These are phyloP conservation scores for Muscicapa striata DNA, from an alignment of 2,797 vertebrate genomes.

Conservation along the genomic window DNA sequence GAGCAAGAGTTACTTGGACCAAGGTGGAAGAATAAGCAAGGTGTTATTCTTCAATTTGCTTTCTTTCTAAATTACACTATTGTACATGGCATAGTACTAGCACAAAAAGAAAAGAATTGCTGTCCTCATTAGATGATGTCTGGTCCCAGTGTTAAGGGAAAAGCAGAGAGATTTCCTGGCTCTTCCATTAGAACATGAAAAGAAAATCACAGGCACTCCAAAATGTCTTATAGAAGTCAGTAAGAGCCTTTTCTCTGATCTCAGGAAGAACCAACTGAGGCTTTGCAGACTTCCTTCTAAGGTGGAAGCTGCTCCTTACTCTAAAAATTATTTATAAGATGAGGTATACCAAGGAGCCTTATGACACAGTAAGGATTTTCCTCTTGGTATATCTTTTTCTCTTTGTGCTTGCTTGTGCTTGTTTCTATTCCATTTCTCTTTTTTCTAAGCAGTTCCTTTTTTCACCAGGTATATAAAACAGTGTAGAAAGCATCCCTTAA, in stretches of 20 bases:
- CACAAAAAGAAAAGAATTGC: not conserved
- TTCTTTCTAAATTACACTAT: not conserved
- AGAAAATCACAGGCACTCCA: not conserved
- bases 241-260: not conserved
- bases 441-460: not conserved
- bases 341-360: not conserved
- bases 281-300: not conserved
- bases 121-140: not conserved
- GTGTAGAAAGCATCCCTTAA: not conserved
- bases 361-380: not conserved
- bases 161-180: not conserved
- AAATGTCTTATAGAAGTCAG: not conserved
- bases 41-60: not conserved
- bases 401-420: fast-evolving
- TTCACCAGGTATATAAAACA: fast-evolving
- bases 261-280: not conserved
- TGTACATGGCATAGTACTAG: not conserved
- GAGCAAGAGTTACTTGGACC: not conserved
- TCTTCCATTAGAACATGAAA: not conserved
- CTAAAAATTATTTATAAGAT: not conserved
- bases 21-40: not conserved
- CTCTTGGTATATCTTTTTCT: not conserved
- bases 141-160: not conserved
- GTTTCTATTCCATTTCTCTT: not conserved
- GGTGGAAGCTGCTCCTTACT: not conserved